Conservation (phyloP, 2,888 invertebrate species). For the Ectemnius lituratus region DNA sequence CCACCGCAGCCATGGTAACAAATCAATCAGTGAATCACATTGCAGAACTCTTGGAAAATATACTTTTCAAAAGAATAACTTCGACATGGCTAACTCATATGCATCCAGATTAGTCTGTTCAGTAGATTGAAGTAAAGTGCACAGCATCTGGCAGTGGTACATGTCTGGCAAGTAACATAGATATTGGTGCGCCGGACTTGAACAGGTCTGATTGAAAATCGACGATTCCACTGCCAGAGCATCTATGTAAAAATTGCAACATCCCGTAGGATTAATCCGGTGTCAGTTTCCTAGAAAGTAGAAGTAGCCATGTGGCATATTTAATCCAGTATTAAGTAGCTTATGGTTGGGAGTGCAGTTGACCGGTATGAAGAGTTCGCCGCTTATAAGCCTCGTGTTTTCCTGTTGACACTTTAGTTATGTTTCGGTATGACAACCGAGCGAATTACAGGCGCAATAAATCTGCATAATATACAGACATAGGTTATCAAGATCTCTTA, state of each 20-base stretch:
- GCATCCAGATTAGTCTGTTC: too few relatives aligned
- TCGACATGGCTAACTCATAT: too few relatives aligned
- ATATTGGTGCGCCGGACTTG: neutral
- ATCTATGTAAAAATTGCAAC: conserved; percentile 28
- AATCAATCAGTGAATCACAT: too few relatives aligned
- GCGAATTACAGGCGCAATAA: conserved; percentile 27
- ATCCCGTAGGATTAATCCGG: conserved; percentile 43
- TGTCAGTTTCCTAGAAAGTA: conserved; percentile 27
- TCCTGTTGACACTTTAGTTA: conserved; percentile 43
- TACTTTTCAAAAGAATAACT: too few relatives aligned
- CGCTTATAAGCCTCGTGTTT: conserved; percentile 37
- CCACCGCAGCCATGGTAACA: too few relatives aligned
- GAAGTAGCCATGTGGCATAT: conserved; percentile 8
- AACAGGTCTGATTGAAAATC: neutral
- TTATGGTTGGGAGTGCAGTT: conserved; percentile 21
- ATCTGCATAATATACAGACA: conserved; percentile 1
- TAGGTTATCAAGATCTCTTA: conserved; percentile 14
- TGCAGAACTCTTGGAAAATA: too few relatives aligned
- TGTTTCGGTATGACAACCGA: conserved; percentile 11
- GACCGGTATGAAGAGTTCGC: conserved; percentile 13
- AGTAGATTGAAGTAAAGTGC: too few relatives aligned
- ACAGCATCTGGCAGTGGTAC: too few relatives aligned
- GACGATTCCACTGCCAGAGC: neutral
- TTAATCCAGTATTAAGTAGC: conserved; percentile 54
- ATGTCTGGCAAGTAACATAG: too few relatives aligned